Percentiles rank a stretch among this genome's conserved stretches.
These are phyloP conservation scores for Chrysomela aeneicollis DNA, from an alignment of 2,888 invertebrate genomes.

Conservation along the genomic window DNA sequence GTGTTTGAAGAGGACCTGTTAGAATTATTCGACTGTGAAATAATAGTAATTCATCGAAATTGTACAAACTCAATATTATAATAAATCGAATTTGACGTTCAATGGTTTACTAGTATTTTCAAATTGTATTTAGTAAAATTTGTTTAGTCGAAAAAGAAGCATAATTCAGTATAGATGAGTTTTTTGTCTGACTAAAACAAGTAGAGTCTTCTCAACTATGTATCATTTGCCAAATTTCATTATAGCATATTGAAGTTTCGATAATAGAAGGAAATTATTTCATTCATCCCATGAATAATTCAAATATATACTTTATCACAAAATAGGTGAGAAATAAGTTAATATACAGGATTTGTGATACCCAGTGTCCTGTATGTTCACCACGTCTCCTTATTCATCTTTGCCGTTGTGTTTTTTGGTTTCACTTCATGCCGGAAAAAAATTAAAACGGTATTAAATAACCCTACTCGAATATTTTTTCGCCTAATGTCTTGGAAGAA, in stretches of 20 bases:
- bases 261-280: constrained; percentile 38
- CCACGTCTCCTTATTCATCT: no score
- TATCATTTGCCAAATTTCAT: constrained; percentile 38
- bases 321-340: no score
- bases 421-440: no score
- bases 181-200: constrained; percentile 36
- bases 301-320: no score
- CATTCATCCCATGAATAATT: neutral
- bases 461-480: no score
- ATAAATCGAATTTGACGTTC: neutral
- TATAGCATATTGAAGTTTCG: constrained; percentile 37
- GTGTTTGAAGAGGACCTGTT: constrained; percentile 16
- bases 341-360: no score
- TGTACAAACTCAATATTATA: neutral
- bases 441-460: no score
- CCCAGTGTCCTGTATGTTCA: no score
- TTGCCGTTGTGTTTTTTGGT: no score
- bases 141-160: constrained; percentile 35
- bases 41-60: neutral
- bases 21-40: neutral
- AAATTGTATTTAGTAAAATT: constrained; percentile 1
- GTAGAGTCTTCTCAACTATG: constrained; percentile 40
- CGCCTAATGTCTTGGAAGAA: no score
- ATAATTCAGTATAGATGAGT: constrained; percentile 40
- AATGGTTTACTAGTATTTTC: neutral